phyloP scores from a whole-genome alignment of 1,140 invertebrate genomes.

The Patella vulgata region DNA sequence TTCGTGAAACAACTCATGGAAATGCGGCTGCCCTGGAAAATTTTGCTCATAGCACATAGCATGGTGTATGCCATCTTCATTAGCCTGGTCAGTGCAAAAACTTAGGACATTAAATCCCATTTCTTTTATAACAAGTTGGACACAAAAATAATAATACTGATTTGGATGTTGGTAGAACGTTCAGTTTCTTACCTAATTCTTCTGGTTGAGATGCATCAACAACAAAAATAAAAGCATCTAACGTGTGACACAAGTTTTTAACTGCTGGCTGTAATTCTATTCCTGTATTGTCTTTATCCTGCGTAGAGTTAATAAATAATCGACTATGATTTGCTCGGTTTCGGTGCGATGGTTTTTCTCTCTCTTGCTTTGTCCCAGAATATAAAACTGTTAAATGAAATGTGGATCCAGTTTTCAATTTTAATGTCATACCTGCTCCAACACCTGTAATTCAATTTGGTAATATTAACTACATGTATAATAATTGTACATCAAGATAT shows the following conservation, averaged over 20 bases:
- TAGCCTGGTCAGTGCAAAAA: too few species aligned
- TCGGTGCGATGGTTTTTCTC: constrained; percentile 30
- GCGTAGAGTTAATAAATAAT: constrained; percentile 36
- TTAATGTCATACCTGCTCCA: constrained; percentile 54
- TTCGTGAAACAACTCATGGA: constrained; percentile 3
- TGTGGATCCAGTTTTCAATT: constrained; percentile 32
- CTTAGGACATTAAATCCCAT: too few species aligned
- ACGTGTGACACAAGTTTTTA: constrained; percentile 51
- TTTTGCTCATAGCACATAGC: too few species aligned
- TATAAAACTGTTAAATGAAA: constrained; percentile 56
- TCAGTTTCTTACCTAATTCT: constrained; percentile 35
- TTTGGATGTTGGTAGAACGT: too few species aligned
- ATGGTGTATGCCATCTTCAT: too few species aligned
- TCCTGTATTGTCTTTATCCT: constrained; percentile 1
- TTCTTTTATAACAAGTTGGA: neutral
- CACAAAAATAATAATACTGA: neutral
- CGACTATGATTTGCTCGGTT: constrained; percentile 42
- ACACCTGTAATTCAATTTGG: constrained; percentile 49
- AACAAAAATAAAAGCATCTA: constrained; percentile 61
- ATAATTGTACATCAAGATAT: too few species aligned
- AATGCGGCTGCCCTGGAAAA: neutral
- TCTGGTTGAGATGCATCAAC: constrained; percentile 44
- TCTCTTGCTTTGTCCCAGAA: constrained; percentile 46
- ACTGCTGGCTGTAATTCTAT: constrained; percentile 65
- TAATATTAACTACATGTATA: too few species aligned